Evolutionary conservation across 2,797 vertebrate genomes (phyloP), one percentile per base, ranked within the genome.

Genomic region (Girardinus metallicus): DNA sequence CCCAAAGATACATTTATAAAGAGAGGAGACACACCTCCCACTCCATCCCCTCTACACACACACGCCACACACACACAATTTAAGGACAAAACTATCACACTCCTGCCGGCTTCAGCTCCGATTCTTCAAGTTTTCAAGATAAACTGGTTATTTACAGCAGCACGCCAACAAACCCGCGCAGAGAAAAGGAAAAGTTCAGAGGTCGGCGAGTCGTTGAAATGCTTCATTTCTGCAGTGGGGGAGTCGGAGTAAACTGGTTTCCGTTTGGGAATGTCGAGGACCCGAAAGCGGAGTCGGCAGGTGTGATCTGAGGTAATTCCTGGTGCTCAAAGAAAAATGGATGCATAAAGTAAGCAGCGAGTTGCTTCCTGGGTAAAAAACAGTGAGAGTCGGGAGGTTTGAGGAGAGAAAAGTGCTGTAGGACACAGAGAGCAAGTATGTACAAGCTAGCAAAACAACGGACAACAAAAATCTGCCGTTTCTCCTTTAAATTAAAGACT

Each of bases 311-410:
- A 94, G 94, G 94, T 95, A 94, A 94, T 91, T 94, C 86, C 89
- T 92, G 92, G 93, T 64, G 90, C 85, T 93, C 88, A 91, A 44
- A 71, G 13, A 92, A 44, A 91, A 94, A 93, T 84, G 84, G 85
- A 95, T 96, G 96, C 95, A 96, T 96, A 96, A 23, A 95, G 91
- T 95, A 96, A 95, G 91, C 93, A 93, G 92, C 89, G 81, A 82
- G 91, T 91, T 86, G 88, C 90, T 94, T 92, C 89, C 93, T 91
- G 90, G 92, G 81, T 90, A 83, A 82, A 81, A 34, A 83, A 43
- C 49, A 23, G 29, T 46, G 83, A 80, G 82, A 85, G 72, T 43
- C 18, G 31, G 26, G 43, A 77, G 73, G 87, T 82, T 74, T 81
- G 6, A 12, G n/a, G 85, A 83, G 93, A 91, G 92, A 60, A 95